Evolutionary conservation across 2,888 invertebrate genomes (phyloP).

Genomic region (Drosophila maculinotata): DNA sequence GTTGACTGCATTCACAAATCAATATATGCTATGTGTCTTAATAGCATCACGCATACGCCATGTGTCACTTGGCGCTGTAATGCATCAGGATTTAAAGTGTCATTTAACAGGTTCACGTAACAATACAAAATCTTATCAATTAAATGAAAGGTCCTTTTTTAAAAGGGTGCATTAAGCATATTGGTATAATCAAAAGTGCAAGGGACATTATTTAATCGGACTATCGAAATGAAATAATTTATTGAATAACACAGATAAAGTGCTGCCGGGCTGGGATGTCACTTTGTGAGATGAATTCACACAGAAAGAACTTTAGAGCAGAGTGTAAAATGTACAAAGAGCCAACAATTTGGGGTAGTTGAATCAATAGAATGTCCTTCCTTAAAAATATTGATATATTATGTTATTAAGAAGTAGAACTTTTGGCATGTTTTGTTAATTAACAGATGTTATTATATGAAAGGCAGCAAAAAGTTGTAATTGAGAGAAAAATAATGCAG

Average conservation of each 20-base stretch:
- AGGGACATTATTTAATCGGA: constrained; percentile 41
- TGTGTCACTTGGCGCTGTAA: constrained; percentile 24
- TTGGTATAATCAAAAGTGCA: constrained; percentile 53
- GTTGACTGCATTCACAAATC: constrained; percentile 5
- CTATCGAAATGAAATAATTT: constrained; percentile 38
- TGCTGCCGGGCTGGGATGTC: background rate
- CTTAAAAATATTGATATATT: no score
- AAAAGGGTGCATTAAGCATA: constrained; percentile 30
- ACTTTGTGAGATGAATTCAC: background rate
- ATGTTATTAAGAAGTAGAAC: no score
- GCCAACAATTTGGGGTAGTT: no score
- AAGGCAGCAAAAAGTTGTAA: no score
- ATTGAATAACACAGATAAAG: constrained; percentile 26
- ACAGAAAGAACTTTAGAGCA: background rate
- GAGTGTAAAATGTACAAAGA: background rate
- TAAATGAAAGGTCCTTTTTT: constrained; percentile 30
- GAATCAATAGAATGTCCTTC: background rate
- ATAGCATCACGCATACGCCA: constrained; percentile 36
- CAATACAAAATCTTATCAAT: constrained; percentile 37
- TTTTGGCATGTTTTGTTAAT: no score
- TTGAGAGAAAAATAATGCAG: no score
- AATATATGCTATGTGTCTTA: constrained; percentile 34
- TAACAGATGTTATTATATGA: no score
- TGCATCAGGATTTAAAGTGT: constrained; percentile 11
- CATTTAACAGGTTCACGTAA: constrained; percentile 23